A percentile compares a stretch with the other conserved stretches of the same genome.
Evolutionary conservation across 2,113 vertebrate genomes (phyloP).

Genomic region (Zootoca vivipara): DNA sequence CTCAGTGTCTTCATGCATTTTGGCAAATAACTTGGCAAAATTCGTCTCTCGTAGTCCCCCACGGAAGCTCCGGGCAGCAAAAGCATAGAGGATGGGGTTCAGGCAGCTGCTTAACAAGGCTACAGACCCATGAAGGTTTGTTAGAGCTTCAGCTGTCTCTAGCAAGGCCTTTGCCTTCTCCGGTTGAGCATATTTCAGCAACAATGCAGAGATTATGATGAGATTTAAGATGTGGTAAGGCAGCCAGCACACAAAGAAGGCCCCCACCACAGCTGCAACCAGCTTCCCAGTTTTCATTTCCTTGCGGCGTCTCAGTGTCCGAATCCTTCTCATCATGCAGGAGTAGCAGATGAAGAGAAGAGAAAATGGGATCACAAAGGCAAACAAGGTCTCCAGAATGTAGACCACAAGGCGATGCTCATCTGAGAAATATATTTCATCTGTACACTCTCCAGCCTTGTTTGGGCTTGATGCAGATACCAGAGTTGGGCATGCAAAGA

Average conservation of each 20-base stretch:
- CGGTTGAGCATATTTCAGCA: neutral
- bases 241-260: conserved; percentile 57
- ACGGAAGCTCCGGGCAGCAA: conserved; percentile 32
- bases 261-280: conserved; percentile 52
- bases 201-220: conserved; percentile 8
- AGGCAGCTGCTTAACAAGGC: conserved; percentile 65
- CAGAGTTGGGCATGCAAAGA: conserved; percentile 42
- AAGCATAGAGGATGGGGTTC: conserved; percentile 68
- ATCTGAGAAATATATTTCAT: neutral
- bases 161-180: neutral
- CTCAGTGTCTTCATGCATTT: neutral
- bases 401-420: neutral
- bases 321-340: conserved; percentile 46
- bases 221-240: conserved; percentile 58
- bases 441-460: neutral
- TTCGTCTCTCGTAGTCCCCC: neutral
- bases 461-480: neutral
- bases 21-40: conserved; percentile 27
- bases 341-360: conserved; percentile 55
- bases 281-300: conserved; percentile 42
- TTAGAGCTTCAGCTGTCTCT: neutral
- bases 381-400: conserved; percentile 45
- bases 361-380: conserved; percentile 43
- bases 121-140: conserved; percentile 29
- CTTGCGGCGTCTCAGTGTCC: conserved; percentile 21